phyloP scores from a whole-genome alignment of 2,797 vertebrate species.

The Odontamblyopus lacepedii region DNA sequence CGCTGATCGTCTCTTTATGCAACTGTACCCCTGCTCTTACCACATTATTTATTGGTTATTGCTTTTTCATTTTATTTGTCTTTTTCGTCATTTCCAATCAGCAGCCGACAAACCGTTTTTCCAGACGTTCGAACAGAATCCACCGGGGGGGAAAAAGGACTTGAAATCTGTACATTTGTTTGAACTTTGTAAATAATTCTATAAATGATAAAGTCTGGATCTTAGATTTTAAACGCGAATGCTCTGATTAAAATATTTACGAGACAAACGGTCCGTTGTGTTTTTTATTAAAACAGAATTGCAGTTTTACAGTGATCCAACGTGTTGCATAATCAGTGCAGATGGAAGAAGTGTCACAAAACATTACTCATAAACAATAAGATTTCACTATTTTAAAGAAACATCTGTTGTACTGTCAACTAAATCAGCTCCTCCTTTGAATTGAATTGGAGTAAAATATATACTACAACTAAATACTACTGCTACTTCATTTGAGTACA shows the following conservation, averaged over 20 bases:
- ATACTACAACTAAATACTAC: too few relatives aligned
- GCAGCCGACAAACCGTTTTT: background rate
- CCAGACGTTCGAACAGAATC: background rate
- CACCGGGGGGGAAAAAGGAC: background rate
- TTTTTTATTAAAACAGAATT: background rate
- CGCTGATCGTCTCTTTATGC: too few relatives aligned
- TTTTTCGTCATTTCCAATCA: too few relatives aligned
- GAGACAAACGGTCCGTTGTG: background rate
- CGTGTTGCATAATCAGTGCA: too few relatives aligned
- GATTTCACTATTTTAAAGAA: too few relatives aligned
- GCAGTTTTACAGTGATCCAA: background rate
- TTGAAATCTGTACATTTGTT: conserved; percentile 13
- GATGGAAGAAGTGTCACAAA: too few relatives aligned
- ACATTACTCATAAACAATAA: too few relatives aligned
- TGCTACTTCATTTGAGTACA: too few relatives aligned
- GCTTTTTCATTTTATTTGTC: too few relatives aligned
- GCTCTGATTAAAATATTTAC: conserved; percentile 22
- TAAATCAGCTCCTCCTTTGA: too few relatives aligned
- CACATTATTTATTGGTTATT: background rate
- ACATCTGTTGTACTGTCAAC: too few relatives aligned
- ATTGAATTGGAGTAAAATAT: too few relatives aligned
- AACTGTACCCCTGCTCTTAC: background rate
- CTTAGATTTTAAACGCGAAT: conserved; percentile 8
- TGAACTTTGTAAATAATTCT: conserved; percentile 19
- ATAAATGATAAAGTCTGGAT: conserved; percentile 20